These are phyloP conservation scores for Notothenia coriiceps DNA, from an alignment of 2,113 vertebrate species.

Conservation along the genomic window DNA sequence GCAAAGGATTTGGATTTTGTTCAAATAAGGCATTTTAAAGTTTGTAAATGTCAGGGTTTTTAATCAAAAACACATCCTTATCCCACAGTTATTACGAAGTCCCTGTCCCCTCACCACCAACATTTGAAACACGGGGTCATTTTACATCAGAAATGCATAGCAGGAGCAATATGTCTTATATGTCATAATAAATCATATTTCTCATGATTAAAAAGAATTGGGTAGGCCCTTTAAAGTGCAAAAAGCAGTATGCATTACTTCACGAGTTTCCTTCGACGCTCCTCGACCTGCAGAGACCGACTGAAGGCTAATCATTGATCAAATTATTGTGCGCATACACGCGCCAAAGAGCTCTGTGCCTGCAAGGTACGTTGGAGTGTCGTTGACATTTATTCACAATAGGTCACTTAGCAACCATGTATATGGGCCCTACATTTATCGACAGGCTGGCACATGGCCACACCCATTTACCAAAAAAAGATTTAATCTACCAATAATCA, in stretches of 20 bases:
- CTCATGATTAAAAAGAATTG: neutral
- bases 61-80: neutral
- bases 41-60: neutral
- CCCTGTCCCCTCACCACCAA: neutral
- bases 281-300: conserved; percentile 8
- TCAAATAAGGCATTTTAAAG: neutral
- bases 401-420: conserved; percentile 38
- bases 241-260: neutral
- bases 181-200: neutral
- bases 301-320: conserved; percentile 73
- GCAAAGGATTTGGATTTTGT: too few species aligned
- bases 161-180: too few species aligned
- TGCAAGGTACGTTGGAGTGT: conserved; percentile 32
- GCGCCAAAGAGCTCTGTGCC: conserved; percentile 44
- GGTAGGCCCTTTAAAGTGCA: neutral
- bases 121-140: neutral
- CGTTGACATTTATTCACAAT: conserved; percentile 73
- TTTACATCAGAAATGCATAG: too few species aligned
- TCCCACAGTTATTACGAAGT: neutral
- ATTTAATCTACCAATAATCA: conserved; percentile 1
- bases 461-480: conserved; percentile 29
- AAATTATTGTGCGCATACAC: conserved; percentile 63
- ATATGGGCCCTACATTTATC: conserved; percentile 17
- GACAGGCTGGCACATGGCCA: conserved; percentile 32
- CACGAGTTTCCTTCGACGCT: conserved; percentile 17